Base-by-base conservation (phyloP, 2,113 vertebrate species). In the Pseudopodoces humilis region DNA sequence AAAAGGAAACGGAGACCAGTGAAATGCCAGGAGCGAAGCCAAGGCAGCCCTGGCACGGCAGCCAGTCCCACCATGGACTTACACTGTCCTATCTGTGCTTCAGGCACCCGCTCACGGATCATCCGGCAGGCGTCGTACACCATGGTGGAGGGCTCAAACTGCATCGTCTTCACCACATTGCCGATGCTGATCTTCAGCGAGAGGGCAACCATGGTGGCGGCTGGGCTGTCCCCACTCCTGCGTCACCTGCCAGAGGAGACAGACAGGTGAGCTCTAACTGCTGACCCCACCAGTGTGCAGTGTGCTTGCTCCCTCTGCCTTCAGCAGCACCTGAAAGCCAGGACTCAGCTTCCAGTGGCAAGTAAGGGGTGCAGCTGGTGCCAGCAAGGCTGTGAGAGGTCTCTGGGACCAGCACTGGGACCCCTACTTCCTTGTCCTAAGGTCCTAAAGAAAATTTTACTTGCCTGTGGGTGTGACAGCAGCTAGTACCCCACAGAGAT, bases 121-220 rank as follows among this genome's bases (percentile, higher is more conserved):
- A 99, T 99, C 21, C 98, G 98, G 95, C 99, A 99, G 82, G 99
- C 99, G 0, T 99, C 99, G 0, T 99, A 99, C 88, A 99, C 99
- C 99, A 99, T 98, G 72, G 99, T 99, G 95, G 99, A 99, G 14
- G 99, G 99, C 96, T 99, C 99, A 10, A 99, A 99, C 97, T 99
- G 99, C 99, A 99, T 99, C 0, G 99, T 99, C 98, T 99, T 99
- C 97, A 99, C 98, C 96, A 99, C 99, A 72, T 99, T 99, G 56
- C 99, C 99, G 11, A 99, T 99, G 86, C 99, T 98, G 97, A 99
- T 99, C 98, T 99, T 99, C 94, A 99, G 97, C 1, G 99, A 99
- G 75, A 99, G 97, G n/a, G 99, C 99, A 95, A 99, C 99, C 99
- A 99, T 99, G 98, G 97, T 97, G 98, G 98, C 98, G 28, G 97